Conservation (phyloP, 2,113 vertebrate species). For the Onychostoma macrolepis region DNA sequence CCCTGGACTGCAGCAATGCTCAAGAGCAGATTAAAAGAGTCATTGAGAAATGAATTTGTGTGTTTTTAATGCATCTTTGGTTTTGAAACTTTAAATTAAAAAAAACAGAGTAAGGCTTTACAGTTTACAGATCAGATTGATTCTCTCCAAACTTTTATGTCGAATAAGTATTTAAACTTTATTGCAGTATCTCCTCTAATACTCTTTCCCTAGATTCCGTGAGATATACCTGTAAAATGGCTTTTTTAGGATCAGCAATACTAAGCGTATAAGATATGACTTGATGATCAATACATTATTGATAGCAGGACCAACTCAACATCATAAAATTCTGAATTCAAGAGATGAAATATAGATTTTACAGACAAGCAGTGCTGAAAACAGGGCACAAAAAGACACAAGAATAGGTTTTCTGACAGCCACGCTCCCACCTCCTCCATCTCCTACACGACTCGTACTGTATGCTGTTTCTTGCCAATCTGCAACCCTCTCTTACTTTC, state of each 20-base stretch:
- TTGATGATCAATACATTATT: conserved; percentile 32
- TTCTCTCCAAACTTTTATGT: conserved; percentile 13
- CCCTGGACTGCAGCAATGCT: background rate
- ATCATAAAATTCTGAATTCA: conserved; percentile 25
- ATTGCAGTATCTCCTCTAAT: background rate
- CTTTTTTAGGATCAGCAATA: background rate
- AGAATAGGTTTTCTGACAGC: conserved; percentile 8
- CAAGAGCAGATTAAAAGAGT: background rate
- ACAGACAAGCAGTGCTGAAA: conserved; percentile 7
- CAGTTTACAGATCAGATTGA: conserved; percentile 9
- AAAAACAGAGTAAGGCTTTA: background rate
- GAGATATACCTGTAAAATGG: background rate
- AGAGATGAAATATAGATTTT: conserved; percentile 27
- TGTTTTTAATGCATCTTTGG: background rate
- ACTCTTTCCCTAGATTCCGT: background rate
- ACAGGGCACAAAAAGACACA: background rate
- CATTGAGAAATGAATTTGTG: background rate
- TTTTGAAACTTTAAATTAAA: background rate
- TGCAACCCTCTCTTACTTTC: background rate
- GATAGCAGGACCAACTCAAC: conserved; percentile 11
- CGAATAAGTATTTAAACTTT: background rate
- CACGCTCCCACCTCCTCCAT: background rate
- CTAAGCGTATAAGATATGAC: conserved; percentile 11
- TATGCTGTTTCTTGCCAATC: background rate
- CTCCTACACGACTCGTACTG: background rate